Conservation (phyloP, 2,113 vertebrate species). For the Colinus virginianus region DNA sequence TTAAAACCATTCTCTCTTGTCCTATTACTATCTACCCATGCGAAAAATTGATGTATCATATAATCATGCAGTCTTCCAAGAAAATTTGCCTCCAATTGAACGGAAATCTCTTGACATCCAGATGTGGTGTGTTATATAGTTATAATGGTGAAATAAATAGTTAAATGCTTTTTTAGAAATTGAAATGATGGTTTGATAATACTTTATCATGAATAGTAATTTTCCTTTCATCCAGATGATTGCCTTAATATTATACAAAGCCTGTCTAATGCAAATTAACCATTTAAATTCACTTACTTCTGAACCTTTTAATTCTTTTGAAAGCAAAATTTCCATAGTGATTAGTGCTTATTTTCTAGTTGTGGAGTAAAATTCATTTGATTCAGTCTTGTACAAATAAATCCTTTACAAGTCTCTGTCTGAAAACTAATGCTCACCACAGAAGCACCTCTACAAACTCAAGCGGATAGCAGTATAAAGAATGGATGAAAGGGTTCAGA, state of each 20-base stretch:
- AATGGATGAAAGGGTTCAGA: background rate
- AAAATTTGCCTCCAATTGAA: background rate
- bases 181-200: background rate
- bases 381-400: background rate
- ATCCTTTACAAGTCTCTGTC: background rate
- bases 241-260: background rate
- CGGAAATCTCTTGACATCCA: background rate
- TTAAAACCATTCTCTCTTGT: no score
- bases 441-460: slow-evolving; percentile 1
- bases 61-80: background rate
- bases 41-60: background rate
- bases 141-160: background rate
- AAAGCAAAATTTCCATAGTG: background rate
- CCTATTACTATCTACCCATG: no score
- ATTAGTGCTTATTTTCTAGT: background rate
- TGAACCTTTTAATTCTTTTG: background rate
- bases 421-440: background rate
- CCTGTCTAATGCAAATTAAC: background rate
- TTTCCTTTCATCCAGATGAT: background rate
- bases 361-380: background rate
- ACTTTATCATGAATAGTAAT: background rate
- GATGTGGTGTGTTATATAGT: background rate
- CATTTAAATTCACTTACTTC: background rate
- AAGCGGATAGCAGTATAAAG: background rate
- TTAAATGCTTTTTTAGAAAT: background rate